Evolutionary conservation across 2,888 invertebrate genomes (phyloP).

Genomic region (Colletes collaris): DNA sequence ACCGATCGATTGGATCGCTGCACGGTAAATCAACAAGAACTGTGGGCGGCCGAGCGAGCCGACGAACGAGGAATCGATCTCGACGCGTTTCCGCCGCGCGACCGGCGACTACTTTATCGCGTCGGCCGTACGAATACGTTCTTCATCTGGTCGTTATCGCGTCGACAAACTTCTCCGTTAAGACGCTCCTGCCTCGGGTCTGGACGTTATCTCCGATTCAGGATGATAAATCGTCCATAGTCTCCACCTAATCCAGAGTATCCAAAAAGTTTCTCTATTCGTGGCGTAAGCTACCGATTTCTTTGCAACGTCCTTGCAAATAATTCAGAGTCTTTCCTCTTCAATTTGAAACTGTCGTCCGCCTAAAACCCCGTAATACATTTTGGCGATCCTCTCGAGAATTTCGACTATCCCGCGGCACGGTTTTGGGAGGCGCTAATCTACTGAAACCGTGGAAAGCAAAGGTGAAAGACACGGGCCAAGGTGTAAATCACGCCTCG

Average conservation of each 20-base stretch:
- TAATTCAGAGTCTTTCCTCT: no score
- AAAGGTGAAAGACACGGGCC: conserved; percentile 4
- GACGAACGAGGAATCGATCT: conserved; percentile 33
- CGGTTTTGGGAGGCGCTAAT: neutral
- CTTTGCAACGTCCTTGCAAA: no score
- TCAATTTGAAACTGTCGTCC: no score
- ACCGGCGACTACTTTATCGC: conserved; percentile 33
- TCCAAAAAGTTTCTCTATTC: no score
- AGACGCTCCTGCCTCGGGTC: conserved; percentile 11
- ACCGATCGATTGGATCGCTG: conserved; percentile 50
- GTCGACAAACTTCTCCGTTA: conserved; percentile 32
- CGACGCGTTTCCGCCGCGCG: conserved; percentile 25
- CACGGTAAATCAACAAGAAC: conserved; percentile 55
- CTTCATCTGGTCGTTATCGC: conserved; percentile 44
- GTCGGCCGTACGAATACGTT: conserved; percentile 15
- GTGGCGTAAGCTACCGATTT: no score
- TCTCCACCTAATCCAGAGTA: no score
- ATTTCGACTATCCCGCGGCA: no score
- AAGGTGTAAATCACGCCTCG: conserved; percentile 14
- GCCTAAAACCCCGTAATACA: no score
- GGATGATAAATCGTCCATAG: conserved; percentile 45
- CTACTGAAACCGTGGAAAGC: conserved; percentile 51
- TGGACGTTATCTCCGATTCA: conserved; percentile 50
- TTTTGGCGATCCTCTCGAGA: no score
- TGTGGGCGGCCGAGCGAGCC: conserved; percentile 33